Conservation (phyloP, 2,797 vertebrate species). For the Microctenopoma stevenorrisi region DNA sequence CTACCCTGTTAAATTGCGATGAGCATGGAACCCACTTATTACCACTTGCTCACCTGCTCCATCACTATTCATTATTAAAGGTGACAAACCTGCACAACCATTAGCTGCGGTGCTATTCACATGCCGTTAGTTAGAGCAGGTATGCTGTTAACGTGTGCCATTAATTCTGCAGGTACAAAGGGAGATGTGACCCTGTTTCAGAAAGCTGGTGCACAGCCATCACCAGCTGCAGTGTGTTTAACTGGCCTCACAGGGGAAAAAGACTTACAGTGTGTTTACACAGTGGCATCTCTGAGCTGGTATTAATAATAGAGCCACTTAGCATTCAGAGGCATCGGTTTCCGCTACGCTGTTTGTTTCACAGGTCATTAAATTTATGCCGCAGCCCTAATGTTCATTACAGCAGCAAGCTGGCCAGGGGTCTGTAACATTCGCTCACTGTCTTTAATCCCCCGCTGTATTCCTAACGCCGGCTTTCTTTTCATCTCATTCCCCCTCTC, state of each 20-base stretch:
- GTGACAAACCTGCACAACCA: conserved; percentile 59
- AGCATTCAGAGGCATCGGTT: conserved; percentile 78
- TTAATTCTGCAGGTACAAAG: conserved; percentile 74
- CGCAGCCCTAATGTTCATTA: conserved; percentile 86
- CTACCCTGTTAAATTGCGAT: conserved; percentile 40
- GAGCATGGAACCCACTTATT: conserved; percentile 48
- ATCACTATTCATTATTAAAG: conserved; percentile 58
- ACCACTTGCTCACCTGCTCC: conserved; percentile 58
- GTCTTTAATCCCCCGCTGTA: conserved; percentile 75
- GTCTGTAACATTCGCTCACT: conserved; percentile 76
- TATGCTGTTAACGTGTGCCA: conserved; percentile 54
- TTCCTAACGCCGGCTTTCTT: conserved; percentile 57
- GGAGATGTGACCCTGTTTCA: conserved; percentile 66
- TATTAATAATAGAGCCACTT: conserved; percentile 84
- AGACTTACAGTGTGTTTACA: conserved; percentile 76
- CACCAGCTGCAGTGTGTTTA: conserved; percentile 51
- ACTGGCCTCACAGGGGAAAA: conserved; percentile 58
- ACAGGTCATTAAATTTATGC: conserved; percentile 87
- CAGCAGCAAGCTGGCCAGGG: conserved; percentile 77
- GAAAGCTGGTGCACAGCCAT: conserved; percentile 27
- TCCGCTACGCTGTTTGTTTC: conserved; percentile 82
- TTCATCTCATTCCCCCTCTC: conserved; percentile 62
- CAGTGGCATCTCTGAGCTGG: conserved; percentile 74
- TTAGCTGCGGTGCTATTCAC: conserved; percentile 60
- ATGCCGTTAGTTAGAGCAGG: conserved; percentile 60